Conservation (phyloP, 2,888 invertebrate species). For the Proisotoma minuta region DNA sequence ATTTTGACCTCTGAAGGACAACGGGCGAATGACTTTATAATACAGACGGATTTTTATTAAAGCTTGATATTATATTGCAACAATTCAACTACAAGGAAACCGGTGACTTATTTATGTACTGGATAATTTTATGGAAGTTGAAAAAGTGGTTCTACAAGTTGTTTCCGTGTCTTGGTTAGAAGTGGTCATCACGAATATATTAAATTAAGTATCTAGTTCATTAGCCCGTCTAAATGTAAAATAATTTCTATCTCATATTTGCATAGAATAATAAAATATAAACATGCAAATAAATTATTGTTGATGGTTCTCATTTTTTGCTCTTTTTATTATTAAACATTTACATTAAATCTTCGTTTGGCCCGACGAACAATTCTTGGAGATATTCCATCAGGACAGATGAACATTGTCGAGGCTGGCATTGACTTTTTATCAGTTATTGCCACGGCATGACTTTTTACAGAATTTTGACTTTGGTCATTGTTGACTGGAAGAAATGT, state of each 20-base stretch:
- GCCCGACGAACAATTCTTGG: background rate
- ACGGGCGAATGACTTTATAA: slow-evolving; percentile 4
- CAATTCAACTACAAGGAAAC: no score
- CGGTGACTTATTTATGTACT: no score
- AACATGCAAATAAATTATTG: background rate
- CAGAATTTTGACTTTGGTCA: background rate
- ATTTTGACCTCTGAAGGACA: slow-evolving; percentile 9
- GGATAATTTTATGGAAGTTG: no score
- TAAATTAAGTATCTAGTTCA: no score
- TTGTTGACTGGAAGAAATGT: background rate
- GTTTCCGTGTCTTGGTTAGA: no score
- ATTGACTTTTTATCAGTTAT: no score
- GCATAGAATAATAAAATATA: background rate
- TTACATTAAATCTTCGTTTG: background rate
- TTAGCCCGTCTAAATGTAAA: background rate
- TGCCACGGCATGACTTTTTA: background rate
- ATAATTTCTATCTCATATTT: background rate
- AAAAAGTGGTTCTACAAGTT: no score
- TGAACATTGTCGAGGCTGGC: background rate
- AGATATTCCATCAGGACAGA: background rate
- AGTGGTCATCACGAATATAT: no score
- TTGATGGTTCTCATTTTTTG: no score
- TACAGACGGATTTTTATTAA: background rate
- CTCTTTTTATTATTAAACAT: background rate
- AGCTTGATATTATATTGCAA: no score